A percentile compares a stretch with the other conserved stretches of the same genome.
Evolutionary conservation across 2,888 invertebrate species (phyloP).

Genomic region (Agriotes lineatus): DNA sequence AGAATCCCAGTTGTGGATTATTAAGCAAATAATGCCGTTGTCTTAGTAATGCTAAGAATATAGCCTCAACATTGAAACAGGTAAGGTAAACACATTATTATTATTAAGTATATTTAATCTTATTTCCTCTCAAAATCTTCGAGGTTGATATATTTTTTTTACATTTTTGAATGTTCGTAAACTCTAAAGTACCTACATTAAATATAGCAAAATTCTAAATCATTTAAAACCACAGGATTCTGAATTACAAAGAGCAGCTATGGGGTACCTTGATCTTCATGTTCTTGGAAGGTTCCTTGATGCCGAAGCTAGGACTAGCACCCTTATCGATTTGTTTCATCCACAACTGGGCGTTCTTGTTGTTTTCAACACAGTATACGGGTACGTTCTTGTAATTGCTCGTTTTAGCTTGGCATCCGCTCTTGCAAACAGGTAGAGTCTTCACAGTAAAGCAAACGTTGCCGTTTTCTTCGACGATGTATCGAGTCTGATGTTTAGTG

Average conservation of each 20-base stretch:
- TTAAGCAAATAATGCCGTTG: no score
- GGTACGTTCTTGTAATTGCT: slow-evolving; percentile 66
- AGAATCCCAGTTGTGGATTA: no score
- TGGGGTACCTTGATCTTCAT: slow-evolving; percentile 62
- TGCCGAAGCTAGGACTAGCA: slow-evolving; percentile 67
- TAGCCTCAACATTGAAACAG: no score
- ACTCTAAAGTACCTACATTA: slow-evolving; percentile 13
- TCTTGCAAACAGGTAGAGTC: slow-evolving; percentile 70
- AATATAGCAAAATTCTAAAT: slow-evolving; percentile 7
- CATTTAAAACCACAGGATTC: background rate
- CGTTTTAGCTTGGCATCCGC: slow-evolving; percentile 65
- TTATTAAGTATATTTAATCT: background rate
- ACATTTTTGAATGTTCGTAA: slow-evolving; percentile 45
- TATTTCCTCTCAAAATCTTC: background rate
- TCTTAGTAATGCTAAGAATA: no score
- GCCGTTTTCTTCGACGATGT: slow-evolving; percentile 65
- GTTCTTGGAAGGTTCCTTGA: slow-evolving; percentile 62
- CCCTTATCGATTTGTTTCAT: slow-evolving; percentile 66
- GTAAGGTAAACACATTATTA: background rate
- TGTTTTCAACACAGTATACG: slow-evolving; percentile 65
- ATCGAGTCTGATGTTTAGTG: slow-evolving; percentile 68
- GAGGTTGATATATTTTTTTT: slow-evolving; percentile 38
- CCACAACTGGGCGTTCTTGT: slow-evolving; percentile 57
- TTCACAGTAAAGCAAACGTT: slow-evolving; percentile 74
- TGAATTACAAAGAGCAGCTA: slow-evolving; percentile 60